phyloP scores from a whole-genome alignment of 2,113 vertebrate genomes.

The Pachyramphus minor region DNA sequence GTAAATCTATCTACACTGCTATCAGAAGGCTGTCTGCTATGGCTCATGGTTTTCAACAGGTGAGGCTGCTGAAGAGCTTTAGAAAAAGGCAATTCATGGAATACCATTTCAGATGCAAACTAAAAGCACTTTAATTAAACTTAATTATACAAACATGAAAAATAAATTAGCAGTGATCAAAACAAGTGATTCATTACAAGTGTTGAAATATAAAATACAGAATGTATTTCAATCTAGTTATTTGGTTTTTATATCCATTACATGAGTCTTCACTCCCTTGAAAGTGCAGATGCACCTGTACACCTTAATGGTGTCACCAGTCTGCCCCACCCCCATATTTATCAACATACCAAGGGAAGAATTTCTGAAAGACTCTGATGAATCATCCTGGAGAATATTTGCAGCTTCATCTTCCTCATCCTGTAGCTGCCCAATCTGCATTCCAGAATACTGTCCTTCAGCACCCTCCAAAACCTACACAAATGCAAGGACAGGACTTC shows the following conservation, averaged over 20 bases:
- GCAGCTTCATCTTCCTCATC: conserved; percentile 88
- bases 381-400: conserved; percentile 63
- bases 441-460: conserved; percentile 88
- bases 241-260: background rate
- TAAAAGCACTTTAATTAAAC: background rate
- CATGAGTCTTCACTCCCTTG: background rate
- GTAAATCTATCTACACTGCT: conserved; percentile 84
- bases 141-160: conserved; percentile 13
- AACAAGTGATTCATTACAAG: background rate
- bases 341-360: conserved; percentile 80
- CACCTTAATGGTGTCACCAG: background rate
- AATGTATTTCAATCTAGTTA: background rate
- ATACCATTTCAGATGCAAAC: background rate
- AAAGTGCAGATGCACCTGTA: background rate
- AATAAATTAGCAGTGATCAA: conserved; percentile 22
- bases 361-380: conserved; percentile 73
- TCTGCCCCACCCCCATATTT: background rate
- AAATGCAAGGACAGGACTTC: background rate
- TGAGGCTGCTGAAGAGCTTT: conserved; percentile 87
- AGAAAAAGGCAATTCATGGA: background rate
- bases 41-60: conserved; percentile 79
- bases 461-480: conserved; percentile 87
- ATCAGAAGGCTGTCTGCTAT: conserved; percentile 89
- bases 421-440: conserved; percentile 87
- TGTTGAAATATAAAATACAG: background rate